phyloP scores from a whole-genome alignment of 2,113 vertebrate species.

The Hucho hucho region DNA sequence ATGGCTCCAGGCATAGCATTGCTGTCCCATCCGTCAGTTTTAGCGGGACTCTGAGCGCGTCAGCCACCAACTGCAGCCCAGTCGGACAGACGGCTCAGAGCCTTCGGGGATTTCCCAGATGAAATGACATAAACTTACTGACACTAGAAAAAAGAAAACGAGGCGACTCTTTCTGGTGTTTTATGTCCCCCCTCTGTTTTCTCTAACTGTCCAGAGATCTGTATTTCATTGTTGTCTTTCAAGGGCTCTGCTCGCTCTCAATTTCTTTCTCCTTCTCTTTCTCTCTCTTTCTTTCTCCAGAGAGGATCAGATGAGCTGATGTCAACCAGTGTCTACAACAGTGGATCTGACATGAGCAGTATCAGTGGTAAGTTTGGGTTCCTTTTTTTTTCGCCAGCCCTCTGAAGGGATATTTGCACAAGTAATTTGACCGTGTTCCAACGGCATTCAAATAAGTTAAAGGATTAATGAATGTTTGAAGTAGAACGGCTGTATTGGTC shows the following conservation, averaged over 20 bases:
- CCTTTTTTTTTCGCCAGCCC: not conserved
- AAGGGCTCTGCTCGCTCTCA: constrained; percentile 26
- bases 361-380: constrained; percentile 84
- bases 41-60: constrained; percentile 51
- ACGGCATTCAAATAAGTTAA: too few relatives aligned
- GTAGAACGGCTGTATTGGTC: constrained; percentile 17
- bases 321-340: constrained; percentile 91
- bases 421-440: too few relatives aligned
- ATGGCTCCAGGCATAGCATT: constrained; percentile 49
- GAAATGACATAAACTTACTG: constrained; percentile 65
- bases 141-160: constrained; percentile 8
- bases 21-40: constrained; percentile 68
- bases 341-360: constrained; percentile 87
- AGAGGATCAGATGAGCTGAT: constrained; percentile 97
- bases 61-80: constrained; percentile 9
- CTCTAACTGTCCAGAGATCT: constrained; percentile 51
- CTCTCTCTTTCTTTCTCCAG: constrained; percentile 67
- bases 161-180: constrained; percentile 17
- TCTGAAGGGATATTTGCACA: not conserved
- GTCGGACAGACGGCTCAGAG: constrained; percentile 8
- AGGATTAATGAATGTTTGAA: constrained; percentile 19
- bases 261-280: constrained; percentile 16
- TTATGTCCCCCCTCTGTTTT: constrained; percentile 39
- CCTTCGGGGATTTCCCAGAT: constrained; percentile 59
- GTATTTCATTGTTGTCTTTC: constrained; percentile 45